phyloP scores from a whole-genome alignment of 2,888 invertebrate genomes.

The Cremastobaeus sp. region DNA sequence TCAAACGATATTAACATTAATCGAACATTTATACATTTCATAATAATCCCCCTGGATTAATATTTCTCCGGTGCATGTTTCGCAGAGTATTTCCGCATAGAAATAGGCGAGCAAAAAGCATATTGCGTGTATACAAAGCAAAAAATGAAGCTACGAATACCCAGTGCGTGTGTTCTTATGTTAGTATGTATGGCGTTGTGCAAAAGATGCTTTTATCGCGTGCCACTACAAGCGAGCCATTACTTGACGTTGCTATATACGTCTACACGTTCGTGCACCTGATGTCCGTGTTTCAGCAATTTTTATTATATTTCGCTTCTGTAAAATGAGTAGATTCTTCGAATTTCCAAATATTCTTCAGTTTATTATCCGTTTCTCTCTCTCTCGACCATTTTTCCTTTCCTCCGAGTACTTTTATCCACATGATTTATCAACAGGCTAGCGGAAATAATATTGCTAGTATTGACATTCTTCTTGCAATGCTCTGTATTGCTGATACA shows the following conservation, averaged over 20 bases:
- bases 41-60: no score
- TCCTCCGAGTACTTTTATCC: no score
- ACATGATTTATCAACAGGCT: slow-evolving; percentile 47
- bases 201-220: slow-evolving; percentile 60
- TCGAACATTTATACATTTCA: no score
- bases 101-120: no score
- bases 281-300: slow-evolving; percentile 47
- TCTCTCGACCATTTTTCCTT: neutral
- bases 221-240: slow-evolving; percentile 52
- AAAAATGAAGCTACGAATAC: no score
- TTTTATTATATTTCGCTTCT: slow-evolving; percentile 38
- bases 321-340: slow-evolving; percentile 28
- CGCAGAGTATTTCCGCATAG: no score
- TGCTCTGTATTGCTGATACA: no score
- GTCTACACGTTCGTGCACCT: slow-evolving; percentile 54
- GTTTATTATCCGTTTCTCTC: neutral
- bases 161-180: neutral
- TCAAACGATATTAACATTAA: no score
- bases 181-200: slow-evolving; percentile 25
- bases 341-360: slow-evolving; percentile 11
- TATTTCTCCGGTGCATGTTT: no score
- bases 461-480: no score
- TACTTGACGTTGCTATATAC: slow-evolving; percentile 48
- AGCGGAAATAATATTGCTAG: no score
- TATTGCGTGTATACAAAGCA: no score